phyloP scores from a whole-genome alignment of 2,888 invertebrate genomes.

The Brachypalpus laphriformis region DNA sequence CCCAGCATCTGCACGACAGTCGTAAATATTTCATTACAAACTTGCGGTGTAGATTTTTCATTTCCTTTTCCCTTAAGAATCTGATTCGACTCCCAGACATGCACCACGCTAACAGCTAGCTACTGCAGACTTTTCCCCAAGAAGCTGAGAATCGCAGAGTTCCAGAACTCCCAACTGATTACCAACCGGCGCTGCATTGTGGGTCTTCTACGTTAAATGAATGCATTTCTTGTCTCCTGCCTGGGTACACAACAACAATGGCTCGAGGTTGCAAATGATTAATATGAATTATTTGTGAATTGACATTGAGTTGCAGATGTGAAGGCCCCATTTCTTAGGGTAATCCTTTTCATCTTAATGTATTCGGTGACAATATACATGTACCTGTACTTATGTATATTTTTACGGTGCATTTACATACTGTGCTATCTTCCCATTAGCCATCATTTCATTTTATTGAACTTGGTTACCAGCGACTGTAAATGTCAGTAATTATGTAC shows the following conservation, averaged over 20 bases:
- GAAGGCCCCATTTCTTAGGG: neutral
- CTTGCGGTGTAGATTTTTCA: neutral
- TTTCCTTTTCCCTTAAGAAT: neutral
- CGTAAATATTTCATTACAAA: conserved; percentile 43
- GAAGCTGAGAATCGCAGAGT: neutral
- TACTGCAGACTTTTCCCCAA: neutral
- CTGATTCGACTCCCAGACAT: neutral
- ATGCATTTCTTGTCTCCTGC: neutral
- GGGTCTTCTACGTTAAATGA: conserved; percentile 7
- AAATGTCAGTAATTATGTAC: neutral
- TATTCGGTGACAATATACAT: neutral
- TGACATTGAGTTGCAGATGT: conserved; percentile 14
- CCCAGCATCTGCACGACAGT: conserved; percentile 17
- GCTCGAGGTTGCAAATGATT: conserved; percentile 12
- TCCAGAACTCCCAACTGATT: conserved; percentile 6
- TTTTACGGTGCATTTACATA: neutral
- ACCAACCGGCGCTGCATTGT: neutral
- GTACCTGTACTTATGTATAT: neutral
- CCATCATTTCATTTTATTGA: neutral
- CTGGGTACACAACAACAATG: neutral
- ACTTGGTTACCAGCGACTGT: neutral
- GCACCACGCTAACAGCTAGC: neutral
- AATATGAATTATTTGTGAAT: conserved; percentile 6
- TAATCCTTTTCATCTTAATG: neutral
- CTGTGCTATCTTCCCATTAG: neutral